These are phyloP conservation scores for Lepidurus apus DNA, from an alignment of 1,140 invertebrate genomes.

Conservation along the genomic window DNA sequence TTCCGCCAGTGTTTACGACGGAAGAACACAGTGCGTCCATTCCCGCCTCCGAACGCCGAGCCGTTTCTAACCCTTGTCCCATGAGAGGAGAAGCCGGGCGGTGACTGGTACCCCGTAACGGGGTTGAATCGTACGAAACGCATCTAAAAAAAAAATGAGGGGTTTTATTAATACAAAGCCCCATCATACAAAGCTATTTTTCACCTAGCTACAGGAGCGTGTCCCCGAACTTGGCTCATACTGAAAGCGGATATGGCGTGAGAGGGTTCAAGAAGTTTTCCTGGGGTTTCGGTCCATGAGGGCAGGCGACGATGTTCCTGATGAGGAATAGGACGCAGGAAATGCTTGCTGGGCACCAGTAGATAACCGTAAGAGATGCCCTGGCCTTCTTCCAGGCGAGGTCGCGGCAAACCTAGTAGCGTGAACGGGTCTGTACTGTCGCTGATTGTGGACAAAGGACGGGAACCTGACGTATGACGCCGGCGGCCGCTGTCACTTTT, in stretches of 20 bases:
- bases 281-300: neutral
- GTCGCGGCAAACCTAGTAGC: conserved; percentile 70
- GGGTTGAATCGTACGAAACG: conserved; percentile 2
- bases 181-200: neutral
- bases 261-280: neutral
- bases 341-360: conserved; percentile 66
- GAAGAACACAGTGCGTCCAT: conserved; percentile 53
- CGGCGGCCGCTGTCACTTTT: conserved; percentile 63
- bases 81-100: conserved; percentile 34
- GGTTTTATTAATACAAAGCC: neutral
- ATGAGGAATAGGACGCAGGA: conserved; percentile 39
- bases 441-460: conserved; percentile 74
- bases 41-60: conserved; percentile 46
- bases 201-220: conserved; percentile 45
- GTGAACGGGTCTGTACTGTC: conserved; percentile 79
- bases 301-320: neutral
- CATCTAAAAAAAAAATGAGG: neutral
- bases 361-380: conserved; percentile 77
- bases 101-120: conserved; percentile 38
- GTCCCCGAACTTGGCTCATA: conserved; percentile 28
- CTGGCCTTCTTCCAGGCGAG: conserved; percentile 65
- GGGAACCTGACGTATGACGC: conserved; percentile 68
- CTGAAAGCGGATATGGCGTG: neutral
- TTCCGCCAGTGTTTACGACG: conserved; percentile 50
- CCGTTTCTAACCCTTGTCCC: neutral